Evolutionary conservation across 2,888 invertebrate species (phyloP).

Genomic region (Falcaria lacertinaria): DNA sequence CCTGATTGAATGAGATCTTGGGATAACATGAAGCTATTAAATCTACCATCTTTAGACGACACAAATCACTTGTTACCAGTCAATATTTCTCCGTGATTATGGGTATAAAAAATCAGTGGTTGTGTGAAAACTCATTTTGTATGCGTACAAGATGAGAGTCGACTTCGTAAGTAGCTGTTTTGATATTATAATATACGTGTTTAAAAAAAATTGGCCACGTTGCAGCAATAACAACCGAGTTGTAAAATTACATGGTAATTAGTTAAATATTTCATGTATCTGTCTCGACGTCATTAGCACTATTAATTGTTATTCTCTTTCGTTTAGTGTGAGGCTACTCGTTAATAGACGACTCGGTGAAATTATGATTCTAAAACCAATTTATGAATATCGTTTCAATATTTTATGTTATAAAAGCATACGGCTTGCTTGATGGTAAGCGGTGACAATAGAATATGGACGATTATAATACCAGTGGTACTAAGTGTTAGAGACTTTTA

Average conservation of each 20-base stretch:
- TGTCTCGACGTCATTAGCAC: background rate
- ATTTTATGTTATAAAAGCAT: too few relatives aligned
- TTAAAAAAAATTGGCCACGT: background rate
- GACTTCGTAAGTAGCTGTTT: constrained; percentile 49
- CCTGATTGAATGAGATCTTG: too few relatives aligned
- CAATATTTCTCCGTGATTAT: constrained; percentile 17
- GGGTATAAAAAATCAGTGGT: constrained; percentile 26
- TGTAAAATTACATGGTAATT: background rate
- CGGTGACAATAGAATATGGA: too few relatives aligned
- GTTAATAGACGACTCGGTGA: too few relatives aligned
- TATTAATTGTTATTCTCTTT: background rate
- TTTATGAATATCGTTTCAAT: too few relatives aligned
- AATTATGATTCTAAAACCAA: too few relatives aligned
- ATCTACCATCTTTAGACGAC: background rate
- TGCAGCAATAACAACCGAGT: constrained; percentile 1
- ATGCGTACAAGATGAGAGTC: constrained; percentile 42
- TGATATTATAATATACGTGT: constrained; percentile 56
- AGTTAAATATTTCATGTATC: background rate
- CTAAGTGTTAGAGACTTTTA: too few relatives aligned
- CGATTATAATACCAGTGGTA: too few relatives aligned
- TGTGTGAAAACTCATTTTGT: constrained; percentile 40
- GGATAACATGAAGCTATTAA: too few relatives aligned
- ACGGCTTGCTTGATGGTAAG: too few relatives aligned
- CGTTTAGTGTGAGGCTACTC: too few relatives aligned
- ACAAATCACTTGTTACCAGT: constrained; percentile 1